Conservation (phyloP, 2,888 invertebrate species). For the Bugula neritina region DNA sequence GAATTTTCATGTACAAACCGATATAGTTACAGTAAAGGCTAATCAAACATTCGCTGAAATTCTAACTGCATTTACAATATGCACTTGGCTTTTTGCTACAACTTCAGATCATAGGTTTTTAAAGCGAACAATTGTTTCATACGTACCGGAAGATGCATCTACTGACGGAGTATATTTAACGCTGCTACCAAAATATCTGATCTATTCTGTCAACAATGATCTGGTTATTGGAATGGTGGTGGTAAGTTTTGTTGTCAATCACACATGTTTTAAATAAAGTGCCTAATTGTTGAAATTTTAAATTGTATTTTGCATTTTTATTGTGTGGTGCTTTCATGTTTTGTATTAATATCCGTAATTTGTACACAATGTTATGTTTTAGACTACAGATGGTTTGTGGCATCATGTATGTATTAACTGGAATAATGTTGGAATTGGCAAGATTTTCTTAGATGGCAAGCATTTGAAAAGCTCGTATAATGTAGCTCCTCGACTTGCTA, state of each 20-base stretch:
- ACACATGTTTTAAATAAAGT: too few species aligned
- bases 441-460: slow-evolving; percentile 6
- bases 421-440: slow-evolving; percentile 8
- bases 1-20: slow-evolving; percentile 15
- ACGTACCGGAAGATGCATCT: background rate
- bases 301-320: too few species aligned
- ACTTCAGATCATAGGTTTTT: background rate
- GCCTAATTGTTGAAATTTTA: too few species aligned
- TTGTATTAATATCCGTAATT: too few species aligned
- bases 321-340: too few species aligned
- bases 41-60: slow-evolving; percentile 9
- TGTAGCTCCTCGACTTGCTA: background rate
- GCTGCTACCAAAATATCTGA: background rate
- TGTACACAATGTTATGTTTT: too few species aligned
- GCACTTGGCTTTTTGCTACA: background rate
- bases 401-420: slow-evolving; percentile 12
- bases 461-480: slow-evolving; percentile 1
- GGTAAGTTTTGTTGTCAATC: too few species aligned
- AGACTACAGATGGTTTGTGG: slow-evolving; percentile 1
- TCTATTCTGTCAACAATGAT: slow-evolving; percentile 11
- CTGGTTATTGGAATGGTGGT: background rate
- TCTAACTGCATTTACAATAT: slow-evolving; percentile 12
- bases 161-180: slow-evolving; percentile 1
- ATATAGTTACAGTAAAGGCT: slow-evolving; percentile 14
- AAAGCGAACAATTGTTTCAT: background rate